Conservation (phyloP, 2,113 vertebrate genomes). For the Oreocharis arfaki region DNA sequence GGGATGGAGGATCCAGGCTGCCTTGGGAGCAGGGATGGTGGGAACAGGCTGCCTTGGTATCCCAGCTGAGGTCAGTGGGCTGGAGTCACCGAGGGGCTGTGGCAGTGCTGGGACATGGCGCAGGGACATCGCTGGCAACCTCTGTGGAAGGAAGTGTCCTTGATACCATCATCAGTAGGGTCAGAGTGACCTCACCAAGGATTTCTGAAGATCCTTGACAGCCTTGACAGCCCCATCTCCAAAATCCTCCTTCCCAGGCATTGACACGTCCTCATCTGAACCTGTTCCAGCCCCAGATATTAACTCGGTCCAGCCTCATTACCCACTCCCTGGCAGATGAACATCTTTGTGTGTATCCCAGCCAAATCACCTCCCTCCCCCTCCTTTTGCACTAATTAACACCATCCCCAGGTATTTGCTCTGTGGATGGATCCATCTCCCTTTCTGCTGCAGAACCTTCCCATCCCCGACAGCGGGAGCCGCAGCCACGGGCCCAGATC, state of each 20-base stretch:
- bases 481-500: background rate
- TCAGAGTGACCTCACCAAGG: background rate
- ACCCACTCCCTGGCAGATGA: background rate
- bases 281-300: background rate
- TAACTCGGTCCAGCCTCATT: background rate
- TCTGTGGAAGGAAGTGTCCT: background rate
- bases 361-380: background rate
- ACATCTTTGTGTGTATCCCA: background rate
- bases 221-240: background rate
- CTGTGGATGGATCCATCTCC: background rate
- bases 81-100: background rate
- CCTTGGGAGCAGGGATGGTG: background rate
- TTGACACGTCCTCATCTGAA: background rate
- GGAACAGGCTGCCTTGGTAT: background rate
- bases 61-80: background rate
- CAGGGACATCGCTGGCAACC: fast-evolving
- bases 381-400: background rate
- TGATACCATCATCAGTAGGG: background rate
- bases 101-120: fast-evolving
- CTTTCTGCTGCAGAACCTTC: background rate
- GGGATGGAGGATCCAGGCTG: fast-evolving
- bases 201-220: background rate
- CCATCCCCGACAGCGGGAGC: background rate
- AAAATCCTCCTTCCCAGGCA: background rate
- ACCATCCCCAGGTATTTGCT: background rate